These are phyloP conservation scores for Lepidurus packardi DNA, from an alignment of 1,140 invertebrate genomes.

Conservation along the genomic window DNA sequence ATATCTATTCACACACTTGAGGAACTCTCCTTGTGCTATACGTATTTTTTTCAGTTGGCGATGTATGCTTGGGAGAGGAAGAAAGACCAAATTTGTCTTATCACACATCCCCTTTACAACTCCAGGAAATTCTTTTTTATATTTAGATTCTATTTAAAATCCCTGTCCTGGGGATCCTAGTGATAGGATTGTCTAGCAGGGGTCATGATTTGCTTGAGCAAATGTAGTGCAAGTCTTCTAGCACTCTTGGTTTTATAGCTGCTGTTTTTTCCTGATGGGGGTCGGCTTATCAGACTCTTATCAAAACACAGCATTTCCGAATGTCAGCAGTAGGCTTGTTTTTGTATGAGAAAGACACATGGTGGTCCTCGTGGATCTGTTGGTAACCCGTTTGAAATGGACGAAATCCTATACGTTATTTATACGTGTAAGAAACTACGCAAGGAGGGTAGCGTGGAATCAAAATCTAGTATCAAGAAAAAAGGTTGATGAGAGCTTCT, in stretches of 20 bases:
- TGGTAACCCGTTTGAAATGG: too few relatives aligned
- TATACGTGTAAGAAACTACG: too few relatives aligned
- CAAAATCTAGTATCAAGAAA: too few relatives aligned
- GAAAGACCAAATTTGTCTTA: not conserved
- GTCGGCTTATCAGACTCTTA: not conserved
- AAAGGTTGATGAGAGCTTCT: too few relatives aligned
- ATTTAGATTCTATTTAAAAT: too few relatives aligned
- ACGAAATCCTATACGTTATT: too few relatives aligned
- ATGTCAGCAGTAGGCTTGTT: not conserved
- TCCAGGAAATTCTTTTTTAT: not conserved
- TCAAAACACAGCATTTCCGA: not conserved
- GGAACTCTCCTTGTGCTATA: not conserved
- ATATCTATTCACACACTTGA: not conserved
- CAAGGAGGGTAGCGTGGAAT: too few relatives aligned
- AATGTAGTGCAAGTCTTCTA: too few relatives aligned
- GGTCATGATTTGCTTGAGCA: too few relatives aligned
- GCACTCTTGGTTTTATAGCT: not conserved
- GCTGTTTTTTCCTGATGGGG: not conserved
- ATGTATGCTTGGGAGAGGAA: not conserved
- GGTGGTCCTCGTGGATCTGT: too few relatives aligned
- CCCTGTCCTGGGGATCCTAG: too few relatives aligned
- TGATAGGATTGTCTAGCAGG: too few relatives aligned
- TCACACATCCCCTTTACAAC: not conserved
- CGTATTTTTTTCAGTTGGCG: not conserved
- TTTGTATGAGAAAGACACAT: not conserved